Percentiles rank a stretch among this genome's conserved stretches.
These are phyloP conservation scores for Lacanobia oleracea DNA, from an alignment of 2,888 invertebrate species.

Conservation along the genomic window DNA sequence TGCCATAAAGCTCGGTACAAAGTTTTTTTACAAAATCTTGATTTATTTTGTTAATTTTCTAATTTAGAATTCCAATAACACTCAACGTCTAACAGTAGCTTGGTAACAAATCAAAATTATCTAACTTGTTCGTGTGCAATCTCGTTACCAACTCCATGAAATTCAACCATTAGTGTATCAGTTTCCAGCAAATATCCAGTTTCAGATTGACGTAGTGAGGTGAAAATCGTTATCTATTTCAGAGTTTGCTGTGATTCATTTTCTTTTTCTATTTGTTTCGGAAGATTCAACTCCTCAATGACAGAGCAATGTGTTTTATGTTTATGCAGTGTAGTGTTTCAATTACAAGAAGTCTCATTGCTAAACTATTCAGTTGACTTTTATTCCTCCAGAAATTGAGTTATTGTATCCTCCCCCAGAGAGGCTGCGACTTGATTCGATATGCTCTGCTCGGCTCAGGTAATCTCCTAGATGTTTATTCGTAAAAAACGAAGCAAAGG, in stretches of 20 bases:
- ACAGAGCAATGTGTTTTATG: conserved; percentile 27
- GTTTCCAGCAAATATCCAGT: conserved; percentile 23
- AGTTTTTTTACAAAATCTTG: conserved; percentile 2
- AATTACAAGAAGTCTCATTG: conserved; percentile 30
- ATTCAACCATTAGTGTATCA: conserved; percentile 22
- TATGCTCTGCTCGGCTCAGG: conserved; percentile 50
- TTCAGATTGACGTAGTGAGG: conserved; percentile 4
- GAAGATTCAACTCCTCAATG: conserved; percentile 9
- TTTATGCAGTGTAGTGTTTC: conserved; percentile 24
- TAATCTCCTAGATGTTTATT: conserved; percentile 60
- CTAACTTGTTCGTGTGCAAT: conserved; percentile 20
- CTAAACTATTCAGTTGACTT: conserved; percentile 43
- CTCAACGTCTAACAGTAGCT: background rate
- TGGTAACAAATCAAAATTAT: conserved; percentile 27
- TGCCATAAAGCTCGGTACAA: background rate
- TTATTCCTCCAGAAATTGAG: conserved; percentile 45
- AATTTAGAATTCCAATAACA: background rate
- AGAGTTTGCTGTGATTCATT: conserved; percentile 16
- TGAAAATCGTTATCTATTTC: conserved; percentile 20
- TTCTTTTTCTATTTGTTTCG: conserved; percentile 1
- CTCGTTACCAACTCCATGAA: conserved; percentile 21
- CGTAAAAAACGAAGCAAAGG: conserved; percentile 49
- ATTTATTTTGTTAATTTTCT: conserved; percentile 19
- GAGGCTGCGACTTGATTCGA: conserved; percentile 57
- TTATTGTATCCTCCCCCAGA: conserved; percentile 55